Evolutionary conservation across 2,888 invertebrate species (phyloP).

Genomic region (Napeogenes sylphis): DNA sequence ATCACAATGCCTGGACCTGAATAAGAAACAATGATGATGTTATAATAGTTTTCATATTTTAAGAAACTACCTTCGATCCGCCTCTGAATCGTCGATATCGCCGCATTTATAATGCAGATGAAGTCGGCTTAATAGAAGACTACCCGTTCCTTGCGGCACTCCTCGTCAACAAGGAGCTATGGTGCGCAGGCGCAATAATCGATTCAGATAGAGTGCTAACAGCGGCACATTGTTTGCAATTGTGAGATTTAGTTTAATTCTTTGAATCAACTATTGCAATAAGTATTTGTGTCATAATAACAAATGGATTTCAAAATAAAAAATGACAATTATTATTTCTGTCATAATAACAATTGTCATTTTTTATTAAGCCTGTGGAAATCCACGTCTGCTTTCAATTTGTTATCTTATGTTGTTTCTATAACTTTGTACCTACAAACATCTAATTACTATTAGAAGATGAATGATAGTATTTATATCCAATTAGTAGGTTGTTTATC

Average conservation of each 20-base stretch:
- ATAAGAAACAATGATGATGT: too few relatives aligned
- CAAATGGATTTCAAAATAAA: too few relatives aligned
- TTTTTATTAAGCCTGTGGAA: not conserved
- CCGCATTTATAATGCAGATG: slow-evolving; percentile 65
- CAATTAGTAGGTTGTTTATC: too few relatives aligned
- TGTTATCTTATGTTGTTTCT: too few relatives aligned
- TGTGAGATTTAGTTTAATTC: slow-evolving; percentile 44
- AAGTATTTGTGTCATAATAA: too few relatives aligned
- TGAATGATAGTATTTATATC: too few relatives aligned
- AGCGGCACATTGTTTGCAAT: slow-evolving; percentile 66
- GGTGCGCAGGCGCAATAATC: slow-evolving; percentile 66
- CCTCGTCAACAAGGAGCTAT: slow-evolving; percentile 59
- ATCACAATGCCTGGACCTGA: too few relatives aligned
- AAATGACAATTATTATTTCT: too few relatives aligned
- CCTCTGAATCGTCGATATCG: slow-evolving; percentile 54
- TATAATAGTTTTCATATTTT: not conserved
- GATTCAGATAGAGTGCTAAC: slow-evolving; percentile 53
- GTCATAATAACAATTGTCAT: not conserved
- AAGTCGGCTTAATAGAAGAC: slow-evolving; percentile 49
- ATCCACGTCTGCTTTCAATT: too few relatives aligned
- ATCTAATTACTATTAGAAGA: not conserved
- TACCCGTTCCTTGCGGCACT: slow-evolving; percentile 63
- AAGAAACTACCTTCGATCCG: slow-evolving; percentile 34
- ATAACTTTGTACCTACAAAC: too few relatives aligned
- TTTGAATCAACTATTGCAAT: too few relatives aligned